phyloP scores from a whole-genome alignment of 2,113 vertebrate genomes.

The Oncorhynchus mykiss region DNA sequence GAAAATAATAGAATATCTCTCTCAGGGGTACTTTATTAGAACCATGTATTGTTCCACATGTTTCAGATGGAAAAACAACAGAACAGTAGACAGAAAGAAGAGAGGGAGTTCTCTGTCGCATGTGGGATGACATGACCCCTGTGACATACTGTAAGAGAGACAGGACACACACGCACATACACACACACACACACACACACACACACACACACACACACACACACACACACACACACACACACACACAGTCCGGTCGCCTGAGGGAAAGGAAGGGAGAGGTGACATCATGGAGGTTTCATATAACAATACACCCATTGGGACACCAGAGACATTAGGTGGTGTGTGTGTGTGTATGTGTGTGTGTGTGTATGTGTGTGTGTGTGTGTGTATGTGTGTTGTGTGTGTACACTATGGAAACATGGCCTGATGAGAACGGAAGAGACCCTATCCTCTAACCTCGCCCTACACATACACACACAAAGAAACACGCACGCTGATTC shows the following conservation, averaged over 20 bases:
- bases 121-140: conserved; percentile 75
- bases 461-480: not conserved
- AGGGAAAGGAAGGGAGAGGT: not conserved
- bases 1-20: no score
- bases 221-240: not conserved
- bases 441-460: not conserved
- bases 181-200: no score
- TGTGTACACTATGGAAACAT: conserved; percentile 5
- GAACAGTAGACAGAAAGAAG: not conserved
- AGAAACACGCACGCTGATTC: not conserved
- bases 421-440: conserved; percentile 4
- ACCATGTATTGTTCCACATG: no score
- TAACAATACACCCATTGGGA: not conserved
- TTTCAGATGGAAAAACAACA: conserved; percentile 78
- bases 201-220: no score
- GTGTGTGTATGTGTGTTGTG: not conserved
- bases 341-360: not conserved
- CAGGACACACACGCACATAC: no score
- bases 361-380: no score
- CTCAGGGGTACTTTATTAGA: no score
- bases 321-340: not conserved
- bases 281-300: conserved; percentile 7
- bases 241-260: not conserved
- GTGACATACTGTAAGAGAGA: not conserved
- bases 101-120: conserved; percentile 60